Evolutionary conservation across 2,113 vertebrate genomes (phyloP), one percentile per base, ranked within the genome.

Genomic region (Rhynchomys soricoides): DNA sequence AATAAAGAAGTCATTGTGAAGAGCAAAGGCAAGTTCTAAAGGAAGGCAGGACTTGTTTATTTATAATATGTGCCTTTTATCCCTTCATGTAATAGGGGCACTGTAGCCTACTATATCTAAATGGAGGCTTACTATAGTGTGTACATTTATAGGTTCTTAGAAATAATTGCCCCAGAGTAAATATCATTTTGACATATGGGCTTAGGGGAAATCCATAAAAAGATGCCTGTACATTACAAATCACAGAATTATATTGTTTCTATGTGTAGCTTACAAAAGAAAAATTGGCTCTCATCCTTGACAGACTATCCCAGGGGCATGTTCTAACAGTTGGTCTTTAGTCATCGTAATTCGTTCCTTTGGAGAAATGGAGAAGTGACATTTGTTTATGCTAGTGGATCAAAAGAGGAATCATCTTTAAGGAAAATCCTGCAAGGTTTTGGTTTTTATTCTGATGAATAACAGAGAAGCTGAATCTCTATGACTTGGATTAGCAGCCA

Each of bases 1-100:
- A 97, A 98, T 98, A 98, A 98, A 98, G 96, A 98, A 66, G 62
- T 92, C 93, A 96, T 98, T 99, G 98, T 98, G 95, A 50, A 66
- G 90, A 75, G 79, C 73, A 82, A 71, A 90, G 88, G 26, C 26
- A 16, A 92, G 90, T 93, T 94, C 87, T 81, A 66, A 95, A 94
- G 85, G 96, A 96, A 96, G 89, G 95, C 87, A 95, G 57, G 94
- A 95, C 95, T 98, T 97, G 89, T 96, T 98, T 70, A 92, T 7
- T 5, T 97, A 98, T 83, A 96, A 87, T 96, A 95, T 89, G 85
- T 93, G 78, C 95, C 95, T 90, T 95, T 96, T 93, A 88, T 97
- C 92, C 9, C 37, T 93, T 75, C 79, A 3, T 73, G 29, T 74
- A 89, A 74, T 1, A 1, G 78, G 68, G 74, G 89, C 90, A 86